phyloP scores from a whole-genome alignment of 2,888 invertebrate species.

The Monopis laevigella region DNA sequence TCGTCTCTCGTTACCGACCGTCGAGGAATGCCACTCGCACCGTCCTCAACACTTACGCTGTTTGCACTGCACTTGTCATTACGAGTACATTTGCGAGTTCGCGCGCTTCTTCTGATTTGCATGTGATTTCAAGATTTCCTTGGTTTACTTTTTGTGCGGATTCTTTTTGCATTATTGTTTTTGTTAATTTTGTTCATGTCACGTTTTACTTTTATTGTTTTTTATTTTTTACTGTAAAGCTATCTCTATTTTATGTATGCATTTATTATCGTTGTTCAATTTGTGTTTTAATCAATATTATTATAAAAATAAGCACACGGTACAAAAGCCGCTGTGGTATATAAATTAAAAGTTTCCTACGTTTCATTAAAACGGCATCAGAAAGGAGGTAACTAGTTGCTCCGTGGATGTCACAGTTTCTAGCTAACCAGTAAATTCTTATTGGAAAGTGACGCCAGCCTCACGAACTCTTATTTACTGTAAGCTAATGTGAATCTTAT shows the following conservation, averaged over 20 bases:
- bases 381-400: slow-evolving; percentile 24
- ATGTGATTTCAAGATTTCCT: neutral
- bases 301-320: too few species aligned
- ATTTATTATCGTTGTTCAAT: neutral
- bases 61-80: slow-evolving; percentile 27
- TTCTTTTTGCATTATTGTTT: neutral
- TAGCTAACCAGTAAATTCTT: slow-evolving; percentile 43
- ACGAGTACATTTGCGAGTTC: slow-evolving; percentile 15
- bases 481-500: slow-evolving; percentile 38
- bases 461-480: slow-evolving; percentile 39
- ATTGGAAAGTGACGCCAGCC: slow-evolving; percentile 44
- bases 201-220: neutral
- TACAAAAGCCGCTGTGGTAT: too few species aligned
- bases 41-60: slow-evolving; percentile 18
- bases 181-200: neutral
- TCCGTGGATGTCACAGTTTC: slow-evolving; percentile 36
- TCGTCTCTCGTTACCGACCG: slow-evolving; percentile 31
- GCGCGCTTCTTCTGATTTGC: neutral
- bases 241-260: neutral
- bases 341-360: neutral
- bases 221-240: neutral
- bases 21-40: neutral
- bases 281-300: neutral
- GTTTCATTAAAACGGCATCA: slow-evolving; percentile 2
- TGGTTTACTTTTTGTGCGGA: neutral